Evolutionary conservation across 35 echinoderm and acorn worm genomes (phyloP), one percentile per base, ranked within the genome.

Genomic region (Apostichopus parvimensis): DNA sequence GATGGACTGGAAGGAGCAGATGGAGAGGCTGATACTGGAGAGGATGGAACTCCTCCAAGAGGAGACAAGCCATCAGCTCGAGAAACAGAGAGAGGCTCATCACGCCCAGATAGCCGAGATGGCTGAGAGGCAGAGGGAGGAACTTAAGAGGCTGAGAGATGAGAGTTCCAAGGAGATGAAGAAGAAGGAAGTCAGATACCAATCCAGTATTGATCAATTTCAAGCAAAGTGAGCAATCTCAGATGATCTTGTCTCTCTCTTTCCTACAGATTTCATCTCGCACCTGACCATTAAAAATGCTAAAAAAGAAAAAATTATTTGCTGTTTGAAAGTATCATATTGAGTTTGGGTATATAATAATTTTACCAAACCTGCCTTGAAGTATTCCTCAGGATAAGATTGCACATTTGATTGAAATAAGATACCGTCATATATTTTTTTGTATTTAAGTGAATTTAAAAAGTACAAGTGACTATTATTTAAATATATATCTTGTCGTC

Each of bases 1-100:
- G 64, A 88, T 88, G 86, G 86, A 88, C 15, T 88, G 86, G 86
- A 88, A 88, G 26, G 86, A 72, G 17, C 86, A 88, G 62, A 1
- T 88, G 22, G 86, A 88, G 86, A 34, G 86, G 6, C 18, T 88
- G 62, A 88, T 88, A 28, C 86, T 72, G 12, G 86, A 88, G 64
- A 88, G 86, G 86, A 88, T 73, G 62, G 86, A 68, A 8, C 45
- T 64, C 5, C 58, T 88, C n/a, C 86, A 88, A 0, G 86, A 72
- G 18, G 86, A 73, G 45, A 73, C 86, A 8, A 88, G 22, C 62
- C 86, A 72, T 26, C 86, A 88, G 64, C 57, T 88, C 7, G 57
- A 88, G 86, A 54, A 88, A 34, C 86, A 88, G 86, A 88, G 61
- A 54, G 86, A 68, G 45, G 57, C 9, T 13, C 86, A 88, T 14